A percentile compares a stretch with the other conserved stretches of the same genome.
Conservation (phyloP, 1,140 invertebrate genomes). For the Heliconius eleuchia region DNA sequence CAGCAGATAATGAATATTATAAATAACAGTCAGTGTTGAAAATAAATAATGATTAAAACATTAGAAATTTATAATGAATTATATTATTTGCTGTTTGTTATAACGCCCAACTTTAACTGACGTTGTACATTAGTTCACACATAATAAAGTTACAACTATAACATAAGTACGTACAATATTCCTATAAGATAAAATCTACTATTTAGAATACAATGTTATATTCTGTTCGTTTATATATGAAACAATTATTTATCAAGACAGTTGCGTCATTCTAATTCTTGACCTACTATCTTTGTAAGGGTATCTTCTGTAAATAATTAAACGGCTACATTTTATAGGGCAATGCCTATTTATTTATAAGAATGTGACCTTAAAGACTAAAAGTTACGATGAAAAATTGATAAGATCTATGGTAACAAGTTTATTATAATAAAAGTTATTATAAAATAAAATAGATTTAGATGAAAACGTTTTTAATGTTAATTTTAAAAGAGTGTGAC, state of each 20-base stretch:
- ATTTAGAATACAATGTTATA: not conserved
- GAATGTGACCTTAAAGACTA: not conserved
- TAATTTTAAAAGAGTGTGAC: too few species aligned
- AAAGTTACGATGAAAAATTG: not conserved
- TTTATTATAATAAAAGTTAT: not conserved
- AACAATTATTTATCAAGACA: constrained; percentile 13
- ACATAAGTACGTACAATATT: too few species aligned
- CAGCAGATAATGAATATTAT: too few species aligned
- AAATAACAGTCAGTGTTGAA: too few species aligned
- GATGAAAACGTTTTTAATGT: too few species aligned
- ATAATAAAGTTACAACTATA: too few species aligned
- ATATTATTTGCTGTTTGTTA: too few species aligned
- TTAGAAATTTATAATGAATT: too few species aligned
- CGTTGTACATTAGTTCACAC: too few species aligned
- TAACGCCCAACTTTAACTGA: too few species aligned
- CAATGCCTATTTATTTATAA: not conserved
- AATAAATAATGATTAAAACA: too few species aligned
- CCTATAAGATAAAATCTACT: too few species aligned
- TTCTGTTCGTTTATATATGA: not conserved
- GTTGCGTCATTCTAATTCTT: not conserved
- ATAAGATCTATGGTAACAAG: not conserved
- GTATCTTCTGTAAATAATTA: not conserved
- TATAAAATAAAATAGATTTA: not conserved
- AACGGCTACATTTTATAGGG: not conserved
- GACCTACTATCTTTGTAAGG: constrained; percentile 1